These are phyloP conservation scores for Cyrtodaria siliqua DNA, from an alignment of 2,888 invertebrate genomes.

Conservation along the genomic window DNA sequence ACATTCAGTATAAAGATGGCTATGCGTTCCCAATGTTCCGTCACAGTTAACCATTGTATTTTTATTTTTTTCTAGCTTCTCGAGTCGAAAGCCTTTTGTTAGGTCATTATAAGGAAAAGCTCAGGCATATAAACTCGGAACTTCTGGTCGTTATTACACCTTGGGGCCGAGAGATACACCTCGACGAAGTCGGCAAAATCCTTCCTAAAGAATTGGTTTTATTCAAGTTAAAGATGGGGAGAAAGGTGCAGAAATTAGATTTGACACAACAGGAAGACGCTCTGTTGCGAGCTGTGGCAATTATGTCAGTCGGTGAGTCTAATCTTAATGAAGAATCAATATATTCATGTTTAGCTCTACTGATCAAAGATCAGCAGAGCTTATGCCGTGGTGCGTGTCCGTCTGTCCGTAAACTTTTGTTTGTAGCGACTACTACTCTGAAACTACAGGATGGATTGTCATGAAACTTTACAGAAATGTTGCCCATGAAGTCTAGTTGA, in stretches of 20 bases:
- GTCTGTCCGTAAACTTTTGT: no score
- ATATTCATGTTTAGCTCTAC: no score
- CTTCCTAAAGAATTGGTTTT: constrained; percentile 65
- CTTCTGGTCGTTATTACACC: constrained; percentile 64
- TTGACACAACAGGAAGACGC: constrained; percentile 66
- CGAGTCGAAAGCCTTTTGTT: constrained; percentile 78
- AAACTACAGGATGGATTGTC: no score
- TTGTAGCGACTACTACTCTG: no score
- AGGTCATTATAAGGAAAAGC: constrained; percentile 68
- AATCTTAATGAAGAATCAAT: no score
- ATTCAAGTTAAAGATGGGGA: constrained; percentile 53
- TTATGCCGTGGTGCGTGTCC: no score
- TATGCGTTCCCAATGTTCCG: no score
- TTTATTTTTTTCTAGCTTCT: constrained; percentile 70
- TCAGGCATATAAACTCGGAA: constrained; percentile 4
- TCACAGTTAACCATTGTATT: no score
- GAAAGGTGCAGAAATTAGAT: constrained; percentile 56
- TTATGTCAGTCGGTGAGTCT: constrained; percentile 69
- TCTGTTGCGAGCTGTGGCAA: constrained; percentile 67
- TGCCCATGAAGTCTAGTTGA: no score
- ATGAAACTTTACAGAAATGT: no score
- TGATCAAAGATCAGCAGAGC: no score
- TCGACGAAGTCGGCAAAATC: constrained; percentile 64
- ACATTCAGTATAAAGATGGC: no score
- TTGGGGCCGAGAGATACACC: constrained; percentile 65